Evolutionary conservation across 2,797 vertebrate genomes (phyloP).

Genomic region (Dryobates pubescens): DNA sequence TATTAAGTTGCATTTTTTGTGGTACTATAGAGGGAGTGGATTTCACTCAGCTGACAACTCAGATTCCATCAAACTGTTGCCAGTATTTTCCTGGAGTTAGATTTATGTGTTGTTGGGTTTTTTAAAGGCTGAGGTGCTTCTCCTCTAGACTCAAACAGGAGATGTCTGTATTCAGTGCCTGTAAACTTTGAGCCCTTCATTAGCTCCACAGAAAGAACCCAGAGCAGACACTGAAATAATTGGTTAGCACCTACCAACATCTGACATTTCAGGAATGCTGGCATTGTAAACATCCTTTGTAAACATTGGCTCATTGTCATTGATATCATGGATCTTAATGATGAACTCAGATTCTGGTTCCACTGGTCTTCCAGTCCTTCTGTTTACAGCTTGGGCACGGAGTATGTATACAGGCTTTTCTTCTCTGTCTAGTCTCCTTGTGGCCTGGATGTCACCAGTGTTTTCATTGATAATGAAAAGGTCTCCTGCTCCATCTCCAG

Average conservation of each 20-base stretch:
- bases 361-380: conserved; percentile 87
- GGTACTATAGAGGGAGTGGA: background rate
- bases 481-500: conserved; percentile 92
- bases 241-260: conserved; percentile 85
- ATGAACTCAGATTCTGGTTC: conserved; percentile 94
- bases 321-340: conserved; percentile 98
- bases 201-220: background rate
- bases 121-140: background rate
- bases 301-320: conserved; percentile 95
- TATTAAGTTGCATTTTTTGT: background rate
- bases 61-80: background rate
- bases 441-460: conserved; percentile 97
- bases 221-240: background rate
- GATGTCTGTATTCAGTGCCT: background rate
- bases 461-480: conserved; percentile 96
- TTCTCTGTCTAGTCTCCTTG: conserved; percentile 93
- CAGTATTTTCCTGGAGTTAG: background rate
- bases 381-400: conserved; percentile 91
- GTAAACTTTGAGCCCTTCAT: background rate
- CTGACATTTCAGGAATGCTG: conserved; percentile 91
- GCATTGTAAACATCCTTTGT: conserved; percentile 90
- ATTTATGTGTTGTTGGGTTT: background rate
- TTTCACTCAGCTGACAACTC: background rate
- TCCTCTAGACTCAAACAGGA: background rate
- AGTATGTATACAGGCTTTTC: conserved; percentile 92